Conservation (phyloP, 1,140 invertebrate species). For the Drosophila elegans region DNA sequence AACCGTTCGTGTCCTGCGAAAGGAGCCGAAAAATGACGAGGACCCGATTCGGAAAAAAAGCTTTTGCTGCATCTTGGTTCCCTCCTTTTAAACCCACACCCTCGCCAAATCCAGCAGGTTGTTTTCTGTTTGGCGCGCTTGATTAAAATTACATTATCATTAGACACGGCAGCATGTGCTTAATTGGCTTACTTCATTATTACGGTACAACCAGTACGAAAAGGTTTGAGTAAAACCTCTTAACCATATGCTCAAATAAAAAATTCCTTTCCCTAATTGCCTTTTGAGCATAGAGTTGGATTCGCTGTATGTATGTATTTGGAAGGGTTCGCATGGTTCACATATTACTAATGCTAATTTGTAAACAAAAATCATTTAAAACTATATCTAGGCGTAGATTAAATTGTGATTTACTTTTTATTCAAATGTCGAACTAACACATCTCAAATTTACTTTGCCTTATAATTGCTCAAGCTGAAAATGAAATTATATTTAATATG, state of each 20-base stretch:
- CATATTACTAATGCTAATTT: no score
- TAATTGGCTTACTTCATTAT: constrained; percentile 46
- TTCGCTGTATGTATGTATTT: no score
- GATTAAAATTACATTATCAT: constrained; percentile 51
- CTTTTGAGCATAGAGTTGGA: no score
- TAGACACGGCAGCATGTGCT: constrained; percentile 42
- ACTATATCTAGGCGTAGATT: no score
- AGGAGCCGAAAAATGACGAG: constrained; percentile 34
- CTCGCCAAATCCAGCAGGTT: constrained; percentile 64
- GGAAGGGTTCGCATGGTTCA: no score
- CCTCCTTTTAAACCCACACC: not conserved
- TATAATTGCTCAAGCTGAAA: no score
- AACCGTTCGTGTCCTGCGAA: constrained; percentile 43
- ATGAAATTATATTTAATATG: no score
- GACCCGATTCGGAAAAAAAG: constrained; percentile 60
- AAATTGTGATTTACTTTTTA: no score
- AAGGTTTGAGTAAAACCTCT: not conserved
- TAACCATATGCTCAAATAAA: not conserved
- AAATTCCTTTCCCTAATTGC: constrained; percentile 1
- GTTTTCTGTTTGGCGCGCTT: constrained; percentile 69
- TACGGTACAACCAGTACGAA: constrained; percentile 2
- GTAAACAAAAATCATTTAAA: no score
- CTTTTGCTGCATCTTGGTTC: constrained; percentile 22
- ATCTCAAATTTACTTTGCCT: no score
- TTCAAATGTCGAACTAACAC: no score